A percentile compares a stretch with the other conserved stretches of the same genome.
These are phyloP conservation scores for Hipposideros armiger DNA, from an alignment of 2,113 vertebrate genomes.

Conservation along the genomic window DNA sequence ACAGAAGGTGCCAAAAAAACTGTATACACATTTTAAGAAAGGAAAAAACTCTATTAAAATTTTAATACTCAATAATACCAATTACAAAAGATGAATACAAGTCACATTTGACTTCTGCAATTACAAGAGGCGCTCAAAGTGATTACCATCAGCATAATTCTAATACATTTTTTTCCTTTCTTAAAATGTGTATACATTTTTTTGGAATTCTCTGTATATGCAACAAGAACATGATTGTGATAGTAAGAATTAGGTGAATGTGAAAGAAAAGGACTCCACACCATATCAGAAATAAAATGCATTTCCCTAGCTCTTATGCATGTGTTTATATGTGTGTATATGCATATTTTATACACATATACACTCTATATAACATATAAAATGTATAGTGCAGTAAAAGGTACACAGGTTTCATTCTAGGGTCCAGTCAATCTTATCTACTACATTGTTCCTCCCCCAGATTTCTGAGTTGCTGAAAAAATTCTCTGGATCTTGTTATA, in stretches of 20 bases:
- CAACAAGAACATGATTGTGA: not conserved
- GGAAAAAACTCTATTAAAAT: no score
- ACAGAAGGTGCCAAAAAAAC: no score
- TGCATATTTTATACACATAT: not conserved
- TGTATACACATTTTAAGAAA: no score
- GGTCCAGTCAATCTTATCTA: not conserved
- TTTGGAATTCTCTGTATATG: no score
- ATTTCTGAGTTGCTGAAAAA: not conserved
- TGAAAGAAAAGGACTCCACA: not conserved
- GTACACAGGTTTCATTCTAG: not conserved
- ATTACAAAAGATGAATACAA: no score
- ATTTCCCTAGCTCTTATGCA: not conserved
- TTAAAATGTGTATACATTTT: no score
- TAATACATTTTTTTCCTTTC: no score
- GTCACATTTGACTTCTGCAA: no score
- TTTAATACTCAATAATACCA: no score
- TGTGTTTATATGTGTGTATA: not conserved
- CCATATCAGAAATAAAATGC: not conserved
- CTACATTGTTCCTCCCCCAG: not conserved
- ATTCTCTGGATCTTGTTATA: not conserved
- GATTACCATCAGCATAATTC: no score
- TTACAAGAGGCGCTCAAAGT: no score
- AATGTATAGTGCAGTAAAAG: not conserved
- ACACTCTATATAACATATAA: not conserved
- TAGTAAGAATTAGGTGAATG: not conserved